Conservation (phyloP, 2,888 invertebrate species). For the Homarus gammarus region DNA sequence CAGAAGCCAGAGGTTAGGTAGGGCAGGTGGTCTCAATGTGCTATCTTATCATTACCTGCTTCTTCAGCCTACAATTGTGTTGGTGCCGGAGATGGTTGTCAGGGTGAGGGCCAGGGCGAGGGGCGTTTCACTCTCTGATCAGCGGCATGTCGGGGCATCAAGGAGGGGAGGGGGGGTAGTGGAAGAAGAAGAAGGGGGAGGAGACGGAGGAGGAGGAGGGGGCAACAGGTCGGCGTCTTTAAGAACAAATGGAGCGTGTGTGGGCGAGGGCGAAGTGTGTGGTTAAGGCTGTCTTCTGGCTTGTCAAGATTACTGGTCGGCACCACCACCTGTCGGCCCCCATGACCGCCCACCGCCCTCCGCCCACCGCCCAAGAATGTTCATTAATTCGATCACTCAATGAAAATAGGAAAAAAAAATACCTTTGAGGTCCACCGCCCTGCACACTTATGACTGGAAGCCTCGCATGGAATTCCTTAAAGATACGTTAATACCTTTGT, state of each 20-base stretch:
- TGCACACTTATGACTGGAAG: background rate
- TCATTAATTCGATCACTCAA: background rate
- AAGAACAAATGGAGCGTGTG: slow-evolving; percentile 23
- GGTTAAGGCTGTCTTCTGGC: slow-evolving; percentile 36
- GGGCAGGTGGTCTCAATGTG: background rate
- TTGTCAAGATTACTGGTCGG: slow-evolving; percentile 39
- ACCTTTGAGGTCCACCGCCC: background rate
- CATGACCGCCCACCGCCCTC: background rate
- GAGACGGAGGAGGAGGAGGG: background rate
- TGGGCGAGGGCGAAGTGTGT: slow-evolving; percentile 16
- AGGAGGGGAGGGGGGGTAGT: background rate
- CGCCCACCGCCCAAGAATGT: background rate
- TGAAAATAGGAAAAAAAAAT: background rate
- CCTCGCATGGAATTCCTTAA: too few relatives aligned
- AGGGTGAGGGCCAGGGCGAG: background rate
- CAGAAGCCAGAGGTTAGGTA: background rate
- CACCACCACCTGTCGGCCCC: background rate
- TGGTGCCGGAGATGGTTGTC: background rate
- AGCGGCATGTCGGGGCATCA: background rate
- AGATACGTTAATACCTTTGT: too few relatives aligned
- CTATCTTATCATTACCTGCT: background rate
- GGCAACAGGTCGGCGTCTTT: background rate
- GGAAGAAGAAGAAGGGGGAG: background rate
- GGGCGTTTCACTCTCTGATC: background rate
- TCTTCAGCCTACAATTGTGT: background rate